phyloP scores from a whole-genome alignment of 2,888 invertebrate genomes.

The Nemurella pictetii region DNA sequence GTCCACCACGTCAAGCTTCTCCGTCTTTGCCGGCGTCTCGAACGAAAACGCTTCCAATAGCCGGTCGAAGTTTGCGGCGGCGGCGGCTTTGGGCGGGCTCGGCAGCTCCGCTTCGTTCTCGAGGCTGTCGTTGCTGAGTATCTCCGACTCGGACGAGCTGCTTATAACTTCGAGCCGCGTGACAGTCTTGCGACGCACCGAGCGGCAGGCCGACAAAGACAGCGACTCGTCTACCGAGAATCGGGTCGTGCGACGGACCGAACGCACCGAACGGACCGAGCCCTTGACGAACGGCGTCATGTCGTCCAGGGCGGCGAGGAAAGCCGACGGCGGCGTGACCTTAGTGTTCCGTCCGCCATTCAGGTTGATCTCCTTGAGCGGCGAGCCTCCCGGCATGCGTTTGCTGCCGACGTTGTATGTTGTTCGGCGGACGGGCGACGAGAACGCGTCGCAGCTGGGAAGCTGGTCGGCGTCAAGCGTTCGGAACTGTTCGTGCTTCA shows the following conservation, averaged over 20 bases:
- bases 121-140: conserved; percentile 7
- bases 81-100: too few relatives aligned
- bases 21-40: neutral
- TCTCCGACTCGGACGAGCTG: conserved; percentile 20
- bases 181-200: neutral
- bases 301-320: neutral
- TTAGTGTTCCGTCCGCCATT: neutral
- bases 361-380: neutral
- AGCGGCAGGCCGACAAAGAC: too few relatives aligned
- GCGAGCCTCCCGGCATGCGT: neutral
- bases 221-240: neutral
- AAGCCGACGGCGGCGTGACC: neutral
- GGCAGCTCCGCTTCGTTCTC: neutral
- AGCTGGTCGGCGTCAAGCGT: conserved; percentile 15
- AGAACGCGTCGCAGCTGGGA: conserved; percentile 11
- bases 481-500: neutral
- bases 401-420: conserved; percentile 2
- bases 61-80: neutral
- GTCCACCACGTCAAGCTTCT: neutral
- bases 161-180: neutral
- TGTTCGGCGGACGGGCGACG: conserved; percentile 29
- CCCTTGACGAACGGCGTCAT: neutral
- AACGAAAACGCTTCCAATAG: neutral
- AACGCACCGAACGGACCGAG: neutral
- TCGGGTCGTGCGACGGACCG: neutral